phyloP scores from a whole-genome alignment of 23 tunicate species.

The Aplidium turbinatum region DNA sequence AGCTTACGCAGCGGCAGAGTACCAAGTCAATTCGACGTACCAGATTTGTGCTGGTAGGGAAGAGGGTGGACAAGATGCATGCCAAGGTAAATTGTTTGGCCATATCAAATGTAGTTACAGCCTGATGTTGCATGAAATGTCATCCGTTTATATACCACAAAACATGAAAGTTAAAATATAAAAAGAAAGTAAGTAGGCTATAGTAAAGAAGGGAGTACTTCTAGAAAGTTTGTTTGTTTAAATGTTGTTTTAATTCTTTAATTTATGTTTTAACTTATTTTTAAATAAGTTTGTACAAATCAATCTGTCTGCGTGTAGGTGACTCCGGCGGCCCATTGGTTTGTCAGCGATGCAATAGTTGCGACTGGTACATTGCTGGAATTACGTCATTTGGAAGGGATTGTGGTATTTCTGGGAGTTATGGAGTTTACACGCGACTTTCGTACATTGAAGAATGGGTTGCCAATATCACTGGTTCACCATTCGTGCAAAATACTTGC shows the following conservation, averaged over 20 bases:
- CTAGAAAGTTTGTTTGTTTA: too few species aligned
- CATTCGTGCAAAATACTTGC: constrained; percentile 21
- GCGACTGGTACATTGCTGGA: constrained; percentile 53
- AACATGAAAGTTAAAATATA: too few species aligned
- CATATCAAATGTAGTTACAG: too few species aligned
- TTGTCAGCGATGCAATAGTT: too few species aligned
- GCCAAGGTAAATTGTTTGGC: constrained; percentile 48
- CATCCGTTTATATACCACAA: too few species aligned
- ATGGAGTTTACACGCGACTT: constrained; percentile 60
- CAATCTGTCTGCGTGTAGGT: constrained; percentile 17
- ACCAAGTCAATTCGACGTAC: constrained; percentile 5
- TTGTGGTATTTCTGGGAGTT: constrained; percentile 38
- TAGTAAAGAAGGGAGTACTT: too few species aligned
- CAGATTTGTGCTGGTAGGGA: constrained; percentile 54
- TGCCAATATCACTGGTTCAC: background rate
- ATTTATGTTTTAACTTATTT: too few species aligned
- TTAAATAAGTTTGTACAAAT: too few species aligned
- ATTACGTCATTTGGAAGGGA: constrained; percentile 47
- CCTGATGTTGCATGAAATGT: too few species aligned
- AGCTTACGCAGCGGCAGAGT: constrained; percentile 11
- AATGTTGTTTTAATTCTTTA: too few species aligned
- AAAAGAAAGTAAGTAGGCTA: too few species aligned
- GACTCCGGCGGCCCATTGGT: constrained; percentile 75
- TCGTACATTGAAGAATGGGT: constrained; percentile 50
- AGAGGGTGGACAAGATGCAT: constrained; percentile 60